Conservation (phyloP, 2,113 vertebrate species). For the Sorex araneus region DNA sequence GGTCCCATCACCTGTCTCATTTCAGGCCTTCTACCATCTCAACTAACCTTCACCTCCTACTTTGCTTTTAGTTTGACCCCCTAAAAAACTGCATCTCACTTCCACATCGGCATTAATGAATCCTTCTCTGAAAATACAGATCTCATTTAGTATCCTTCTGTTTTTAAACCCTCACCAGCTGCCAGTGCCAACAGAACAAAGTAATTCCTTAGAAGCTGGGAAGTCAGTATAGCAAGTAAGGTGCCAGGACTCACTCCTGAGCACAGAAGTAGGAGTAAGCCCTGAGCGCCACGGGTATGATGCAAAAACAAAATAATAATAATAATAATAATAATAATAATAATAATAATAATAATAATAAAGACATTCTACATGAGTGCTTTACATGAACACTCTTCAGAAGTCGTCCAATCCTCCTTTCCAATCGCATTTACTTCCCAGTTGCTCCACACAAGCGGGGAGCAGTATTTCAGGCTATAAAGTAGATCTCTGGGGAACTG, state of each 20-base stretch:
- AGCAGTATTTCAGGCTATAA: not conserved
- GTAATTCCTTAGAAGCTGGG: too few species aligned
- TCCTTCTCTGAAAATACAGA: not conserved
- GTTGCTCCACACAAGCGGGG: not conserved
- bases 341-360: not conserved
- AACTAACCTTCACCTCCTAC: too few species aligned
- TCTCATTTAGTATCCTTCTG: not conserved
- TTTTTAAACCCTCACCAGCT: not conserved
- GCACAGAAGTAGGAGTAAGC: too few species aligned
- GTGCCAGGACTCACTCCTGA: too few species aligned
- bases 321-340: not conserved
- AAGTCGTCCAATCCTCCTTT: not conserved
- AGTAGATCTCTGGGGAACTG: slow-evolving; percentile 24
- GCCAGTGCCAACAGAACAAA: not conserved
- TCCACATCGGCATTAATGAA: not conserved
- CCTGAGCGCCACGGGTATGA: too few species aligned
- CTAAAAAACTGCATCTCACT: not conserved
- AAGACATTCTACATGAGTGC: not conserved
- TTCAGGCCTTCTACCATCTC: not conserved
- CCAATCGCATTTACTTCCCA: not conserved
- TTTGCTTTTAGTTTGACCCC: not conserved
- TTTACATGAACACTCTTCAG: not conserved
- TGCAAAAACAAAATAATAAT: too few species aligned
- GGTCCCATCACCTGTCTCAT: not conserved
- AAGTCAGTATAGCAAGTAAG: too few species aligned